Evolutionary conservation across 1,140 invertebrate species (phyloP).

Genomic region (Cheumatopsyche charites): DNA sequence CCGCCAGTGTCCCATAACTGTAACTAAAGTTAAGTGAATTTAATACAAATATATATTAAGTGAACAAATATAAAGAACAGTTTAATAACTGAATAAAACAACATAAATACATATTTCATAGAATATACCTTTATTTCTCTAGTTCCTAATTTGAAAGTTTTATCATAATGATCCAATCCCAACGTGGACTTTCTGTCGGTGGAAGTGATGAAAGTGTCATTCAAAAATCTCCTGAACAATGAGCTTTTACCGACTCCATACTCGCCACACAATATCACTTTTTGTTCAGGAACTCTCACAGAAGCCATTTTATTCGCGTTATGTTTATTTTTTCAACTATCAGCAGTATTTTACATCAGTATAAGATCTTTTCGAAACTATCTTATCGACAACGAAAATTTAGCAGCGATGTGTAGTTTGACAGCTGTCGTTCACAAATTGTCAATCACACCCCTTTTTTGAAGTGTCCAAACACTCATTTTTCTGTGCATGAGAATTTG

Average conservation of each 20-base stretch:
- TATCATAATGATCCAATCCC: constrained; percentile 89
- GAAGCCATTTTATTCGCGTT: constrained; percentile 37
- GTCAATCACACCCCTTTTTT: neutral
- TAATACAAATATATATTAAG: neutral
- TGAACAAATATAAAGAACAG: neutral
- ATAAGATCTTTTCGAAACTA: too few species aligned
- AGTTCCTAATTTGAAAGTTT: constrained; percentile 74
- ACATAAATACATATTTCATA: too few species aligned
- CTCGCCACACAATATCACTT: constrained; percentile 94
- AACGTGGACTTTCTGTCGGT: constrained; percentile 86
- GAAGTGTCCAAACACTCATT: too few species aligned
- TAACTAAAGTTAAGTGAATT: constrained; percentile 65
- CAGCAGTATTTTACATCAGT: too few species aligned
- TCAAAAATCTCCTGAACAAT: constrained; percentile 87
- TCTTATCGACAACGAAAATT: too few species aligned
- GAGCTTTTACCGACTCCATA: constrained; percentile 95
- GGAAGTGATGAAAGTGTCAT: constrained; percentile 81
- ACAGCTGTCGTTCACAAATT: too few species aligned
- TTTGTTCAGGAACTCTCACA: constrained; percentile 71
- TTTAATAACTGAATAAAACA: neutral
- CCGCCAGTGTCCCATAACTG: constrained; percentile 94
- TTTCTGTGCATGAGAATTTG: too few species aligned
- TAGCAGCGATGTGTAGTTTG: too few species aligned
- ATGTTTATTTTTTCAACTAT: too few species aligned
- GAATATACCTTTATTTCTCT: constrained; percentile 75